Base-by-base conservation (phyloP, 2,888 invertebrate genomes). In the Myathropa florea region DNA sequence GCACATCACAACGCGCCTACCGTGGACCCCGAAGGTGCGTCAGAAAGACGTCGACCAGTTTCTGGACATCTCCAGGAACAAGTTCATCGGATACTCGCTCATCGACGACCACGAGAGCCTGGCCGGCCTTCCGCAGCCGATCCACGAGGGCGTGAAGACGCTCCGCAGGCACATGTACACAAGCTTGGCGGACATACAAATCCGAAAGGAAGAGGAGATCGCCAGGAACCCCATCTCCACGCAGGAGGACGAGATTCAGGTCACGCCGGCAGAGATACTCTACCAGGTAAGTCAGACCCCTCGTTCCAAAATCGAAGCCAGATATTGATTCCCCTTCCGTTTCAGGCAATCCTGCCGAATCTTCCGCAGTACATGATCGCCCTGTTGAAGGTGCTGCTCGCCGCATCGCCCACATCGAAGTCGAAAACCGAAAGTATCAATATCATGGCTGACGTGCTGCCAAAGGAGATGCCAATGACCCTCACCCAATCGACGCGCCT, bases 351-450 rank as follows among this genome's bases (percentile, higher is more conserved):
- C 94, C 93, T 99, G 88, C 98, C 99, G 0, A 98, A 97, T 93
- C 94, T 99, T 90, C 98, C 99, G 10, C 99, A 99, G 91, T 98
- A 99, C 91, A 98, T 99, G 96, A 99, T 99, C 91, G 98, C 98
- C 24, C 92, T 99, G 73, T 93, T 99, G 68, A 99, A 99, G 94
- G 98, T 99, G 89, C 94, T 99, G 77, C 94, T 99, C 77, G 99
- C 99, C 33, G 99, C 99, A 73, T 98, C 99, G 39, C 99, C 99
- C 4, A 99, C 99, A n/a, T 98, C 98, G n/a, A 99, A 98, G 93
- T 96, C 97, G 4, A 99, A 99, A 93, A 97, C 97, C 10, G 99
- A 99, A 91, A 98, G 99, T 67, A 98, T 99, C 90, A 99, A 99
- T 93, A 99, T 99, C 60, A 96, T 99, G 95, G 97, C 98, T 55